Evolutionary conservation across 2,797 vertebrate species (phyloP), one percentile per base, ranked within the genome.

Genomic region (Cacajao melanocephalus): DNA sequence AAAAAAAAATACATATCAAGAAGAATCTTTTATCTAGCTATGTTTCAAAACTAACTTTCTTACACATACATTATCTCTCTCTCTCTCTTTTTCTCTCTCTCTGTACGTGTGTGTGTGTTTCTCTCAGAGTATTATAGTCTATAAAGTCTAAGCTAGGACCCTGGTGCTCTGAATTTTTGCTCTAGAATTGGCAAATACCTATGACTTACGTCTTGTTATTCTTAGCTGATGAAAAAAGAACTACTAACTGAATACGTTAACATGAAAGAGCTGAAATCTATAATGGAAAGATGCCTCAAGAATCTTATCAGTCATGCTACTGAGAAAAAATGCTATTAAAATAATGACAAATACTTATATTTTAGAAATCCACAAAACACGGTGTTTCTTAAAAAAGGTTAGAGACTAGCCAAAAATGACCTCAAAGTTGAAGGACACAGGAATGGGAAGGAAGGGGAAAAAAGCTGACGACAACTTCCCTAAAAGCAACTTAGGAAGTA

Each of bases 171-270:
- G 46, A 39, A 81, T 50, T 48, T 88, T 70, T 90, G 14, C 44
- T 97, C 64, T 93, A 93, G 11, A 88, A 90, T 4, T 84, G 55
- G 81, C 57, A 93, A 93, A 96, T 83, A 76, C 7, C 44, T 46
- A 80, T 22, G 50, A 41, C 75, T 79, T 72, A 5, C 48, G 15
- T 55, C 75, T n/a, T 82, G 6, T 84, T 90, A 48, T 72, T 79
- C 44, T 94, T 50, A 81, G 52, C 4, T 88, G 55, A 91, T 41
- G 58, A 85, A 92, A 78, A 50, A 46, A 26, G 41, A 92, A 84
- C 44, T 81, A 81, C 41, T 44, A 90, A 90, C 20, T 36, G 22
- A 75, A 79, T 75, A 17, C 61, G 79, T 75, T 91, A 93, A 82
- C 44, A 79, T 70, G 81, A 96, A 46, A 44, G 20, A 89, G n/a